A percentile compares a stretch with the other conserved stretches of the same genome.
Evolutionary conservation across 2,113 vertebrate species (phyloP).

Genomic region (Pitta sordida): DNA sequence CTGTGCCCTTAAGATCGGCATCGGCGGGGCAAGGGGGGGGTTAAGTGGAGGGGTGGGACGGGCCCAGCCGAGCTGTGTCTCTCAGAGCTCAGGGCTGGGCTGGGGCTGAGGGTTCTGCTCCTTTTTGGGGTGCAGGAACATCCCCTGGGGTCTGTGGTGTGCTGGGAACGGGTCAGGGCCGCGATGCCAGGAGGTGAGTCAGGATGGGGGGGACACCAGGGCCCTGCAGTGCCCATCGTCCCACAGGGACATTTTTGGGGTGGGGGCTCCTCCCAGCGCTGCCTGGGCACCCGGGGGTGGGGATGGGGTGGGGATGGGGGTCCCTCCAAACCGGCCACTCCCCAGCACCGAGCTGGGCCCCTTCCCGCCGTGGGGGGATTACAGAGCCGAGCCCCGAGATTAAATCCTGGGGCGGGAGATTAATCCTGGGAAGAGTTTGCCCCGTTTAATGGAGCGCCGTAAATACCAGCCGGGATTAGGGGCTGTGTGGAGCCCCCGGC

Average conservation of each 20-base stretch:
- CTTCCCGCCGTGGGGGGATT: background rate
- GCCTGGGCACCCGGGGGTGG: background rate
- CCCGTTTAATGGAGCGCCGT: background rate
- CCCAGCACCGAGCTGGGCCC: fast-evolving
- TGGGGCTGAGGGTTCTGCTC: background rate
- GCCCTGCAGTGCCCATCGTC: fast-evolving
- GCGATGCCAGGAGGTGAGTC: background rate
- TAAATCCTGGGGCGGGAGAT: background rate
- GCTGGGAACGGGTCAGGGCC: background rate
- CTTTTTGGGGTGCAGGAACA: background rate
- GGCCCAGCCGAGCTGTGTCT: background rate
- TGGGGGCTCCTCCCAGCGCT: fast-evolving
- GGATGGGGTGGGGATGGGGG: fast-evolving
- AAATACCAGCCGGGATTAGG: background rate
- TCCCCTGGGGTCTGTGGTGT: fast-evolving
- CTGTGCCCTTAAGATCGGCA: background rate
- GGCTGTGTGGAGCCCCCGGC: background rate
- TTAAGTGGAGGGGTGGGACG: fast-evolving
- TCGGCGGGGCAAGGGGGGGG: fast-evolving
- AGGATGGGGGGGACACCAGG: fast-evolving
- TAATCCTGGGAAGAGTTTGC: constrained; percentile 14
- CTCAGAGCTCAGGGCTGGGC: background rate
- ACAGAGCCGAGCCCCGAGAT: background rate
- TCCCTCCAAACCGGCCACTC: fast-evolving
- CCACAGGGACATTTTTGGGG: background rate